Evolutionary conservation across 2,888 invertebrate species (phyloP), one percentile per base, ranked within the genome.

Genomic region (Bellardia pandia): DNA sequence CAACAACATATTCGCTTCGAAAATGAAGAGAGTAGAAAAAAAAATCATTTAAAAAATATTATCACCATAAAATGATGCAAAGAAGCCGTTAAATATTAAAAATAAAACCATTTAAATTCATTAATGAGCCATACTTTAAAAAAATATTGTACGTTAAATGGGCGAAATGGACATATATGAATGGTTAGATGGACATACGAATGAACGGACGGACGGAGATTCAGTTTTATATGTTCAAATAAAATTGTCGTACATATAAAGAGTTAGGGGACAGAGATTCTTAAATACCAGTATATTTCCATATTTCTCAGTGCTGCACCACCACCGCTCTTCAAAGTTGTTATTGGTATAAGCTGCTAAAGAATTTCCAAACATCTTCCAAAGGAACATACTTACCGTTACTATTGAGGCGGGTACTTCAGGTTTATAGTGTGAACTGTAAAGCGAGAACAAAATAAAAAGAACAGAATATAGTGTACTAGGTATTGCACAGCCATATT

Each of bases 71-170:
- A 92, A 91, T 91, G 92, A 89, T 92, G 93, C 91, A 91, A 91
- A 91, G 93, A 91, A 92, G 92, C 92, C 93, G 92, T 92, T 93
- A 92, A 92, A 92, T 93, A 92, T 92, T 92, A 93, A 92, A 91
- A 77, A 93, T 92, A 92, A 92, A 91, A 91, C 93, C 91, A 93
- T 93, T 93, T 93, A 93, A 93, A 93, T 91, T 93, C 93, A 93
- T 93, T 93, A 93, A 93, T 93, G 93, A 93, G 91, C 91, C 90
- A 90, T 90, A 91, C 90, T 90, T 89, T 85, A 69, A 66, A 85
- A 86, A 81, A 84, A 77, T 86, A 80, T 86, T 86, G 53, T 42
- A 81, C 80, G 71, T 77, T 84, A 60, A 84, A 45, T 77, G 76
- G 72, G 6, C 60, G 62, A 77, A 78, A 58, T 66, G 78, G 60